phyloP scores from a whole-genome alignment of 2,797 vertebrate species.

The Enteromius afrohamiltoni region DNA sequence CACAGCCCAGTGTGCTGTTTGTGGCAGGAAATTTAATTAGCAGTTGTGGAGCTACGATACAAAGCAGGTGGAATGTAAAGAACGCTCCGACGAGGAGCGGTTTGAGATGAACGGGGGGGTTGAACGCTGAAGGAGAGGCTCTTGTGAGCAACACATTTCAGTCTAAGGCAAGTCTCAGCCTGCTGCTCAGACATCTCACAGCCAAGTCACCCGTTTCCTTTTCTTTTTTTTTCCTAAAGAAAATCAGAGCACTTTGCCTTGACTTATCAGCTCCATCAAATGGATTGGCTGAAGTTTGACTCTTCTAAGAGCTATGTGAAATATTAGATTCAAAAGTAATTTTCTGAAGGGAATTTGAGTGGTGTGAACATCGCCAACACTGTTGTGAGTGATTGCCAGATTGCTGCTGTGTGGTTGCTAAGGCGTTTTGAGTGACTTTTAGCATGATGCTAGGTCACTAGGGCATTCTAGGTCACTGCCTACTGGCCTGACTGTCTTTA shows the following conservation, averaged over 20 bases:
- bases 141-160: slow-evolving; percentile 73
- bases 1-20: slow-evolving; percentile 77
- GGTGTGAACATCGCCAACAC: neutral
- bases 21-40: slow-evolving; percentile 86
- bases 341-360: neutral
- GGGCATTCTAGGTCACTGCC: neutral
- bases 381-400: neutral
- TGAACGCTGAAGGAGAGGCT: slow-evolving; percentile 37
- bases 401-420: neutral
- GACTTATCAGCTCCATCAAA: slow-evolving; percentile 8
- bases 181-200: slow-evolving; percentile 66
- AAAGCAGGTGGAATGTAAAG: slow-evolving; percentile 86
- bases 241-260: neutral
- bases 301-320: neutral
- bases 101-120: slow-evolving; percentile 23
- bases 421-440: neutral
- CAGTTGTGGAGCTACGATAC: slow-evolving; percentile 79
- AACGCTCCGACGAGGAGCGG: slow-evolving; percentile 69
- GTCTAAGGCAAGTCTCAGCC: slow-evolving; percentile 76
- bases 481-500: neutral
- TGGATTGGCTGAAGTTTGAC: neutral
- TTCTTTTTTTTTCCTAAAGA: slow-evolving; percentile 44
- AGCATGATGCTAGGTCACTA: neutral
- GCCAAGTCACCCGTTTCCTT: slow-evolving; percentile 61
- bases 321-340: neutral